Evolutionary conservation across 2,797 vertebrate species (phyloP), one percentile per base, ranked within the genome.

Genomic region (Orestias chungarensis): DNA sequence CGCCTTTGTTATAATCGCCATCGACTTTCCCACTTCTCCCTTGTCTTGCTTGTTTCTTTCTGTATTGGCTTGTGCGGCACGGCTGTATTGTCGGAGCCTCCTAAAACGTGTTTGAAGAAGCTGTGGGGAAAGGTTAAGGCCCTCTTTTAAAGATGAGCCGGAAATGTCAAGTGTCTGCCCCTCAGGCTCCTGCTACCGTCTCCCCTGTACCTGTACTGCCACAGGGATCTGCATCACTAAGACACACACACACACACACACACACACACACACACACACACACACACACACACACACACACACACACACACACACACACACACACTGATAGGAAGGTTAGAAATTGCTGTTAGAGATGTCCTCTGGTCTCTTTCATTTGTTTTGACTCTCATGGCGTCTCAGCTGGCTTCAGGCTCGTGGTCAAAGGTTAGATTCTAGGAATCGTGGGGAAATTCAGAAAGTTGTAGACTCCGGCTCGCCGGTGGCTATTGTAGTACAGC

Each of bases 111-210:
- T 91, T 80, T 92, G 80, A 75, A 81, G 84, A 89, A 91, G 91
- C 85, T 87, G 87, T 67, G 65, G 81, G 86, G 83, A 91, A 96
- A 91, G 89, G 86, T 89, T 93, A 93, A 93, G 90, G 88, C 86
- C 89, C 90, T 91, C 89, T 92, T 92, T 93, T 87, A 91, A 92
- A 93, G 89, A 90, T 87, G 91, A 91, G 91, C 89, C 76, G 78
- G 85, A 93, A 93, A 93, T 92, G 92, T 94, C 91, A 93, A 94
- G 92, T 92, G 91, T 89, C 80, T 76, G 76, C 87, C 89, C 93
- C 89, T 89, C 84, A 73, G 89, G 93, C 88, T 87, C 68, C 46
- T 20, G 57, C 84, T 80, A 72, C 83, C 46, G 83, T 87, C 86
- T 88, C 80, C n/a, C 75, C 82, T 80, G 82, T 73, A 76, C 87